Evolutionary conservation across 2,888 invertebrate genomes (phyloP).

Genomic region (Chrysolina haemoptera): DNA sequence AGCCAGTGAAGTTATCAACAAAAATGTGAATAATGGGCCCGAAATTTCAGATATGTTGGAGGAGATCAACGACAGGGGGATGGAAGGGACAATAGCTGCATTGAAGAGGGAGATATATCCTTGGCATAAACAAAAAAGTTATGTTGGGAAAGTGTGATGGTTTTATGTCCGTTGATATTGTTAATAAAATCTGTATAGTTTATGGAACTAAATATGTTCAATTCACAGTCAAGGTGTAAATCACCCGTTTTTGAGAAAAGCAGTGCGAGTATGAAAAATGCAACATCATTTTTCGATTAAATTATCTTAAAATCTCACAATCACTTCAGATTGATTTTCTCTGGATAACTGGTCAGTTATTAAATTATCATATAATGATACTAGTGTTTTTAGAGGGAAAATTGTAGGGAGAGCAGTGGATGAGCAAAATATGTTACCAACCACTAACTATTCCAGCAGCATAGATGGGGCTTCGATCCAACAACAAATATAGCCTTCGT

Average conservation of each 20-base stretch:
- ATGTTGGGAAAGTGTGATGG: constrained; percentile 37
- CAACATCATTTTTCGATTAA: no score
- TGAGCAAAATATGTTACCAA: no score
- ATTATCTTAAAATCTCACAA: no score
- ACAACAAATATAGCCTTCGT: no score
- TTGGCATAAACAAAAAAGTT: constrained; percentile 39
- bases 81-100: constrained; percentile 40
- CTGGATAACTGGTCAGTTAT: no score
- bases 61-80: constrained; percentile 57
- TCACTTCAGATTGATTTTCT: no score
- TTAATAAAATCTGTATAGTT: constrained; percentile 27
- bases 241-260: neutral
- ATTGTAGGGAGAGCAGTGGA: no score
- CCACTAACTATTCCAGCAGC: no score
- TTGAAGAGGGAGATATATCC: constrained; percentile 48
- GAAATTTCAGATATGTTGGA: constrained; percentile 66
- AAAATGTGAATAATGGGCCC: constrained; percentile 56
- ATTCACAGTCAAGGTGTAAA: neutral
- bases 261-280: neutral
- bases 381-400: no score
- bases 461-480: no score
- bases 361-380: no score
- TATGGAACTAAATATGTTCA: neutral
- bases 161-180: constrained; percentile 19
- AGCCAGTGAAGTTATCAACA: constrained; percentile 55